Evolutionary conservation across 2,888 invertebrate species (phyloP), one percentile per base, ranked within the genome.

Genomic region (Caenorhabditis plicata): DNA sequence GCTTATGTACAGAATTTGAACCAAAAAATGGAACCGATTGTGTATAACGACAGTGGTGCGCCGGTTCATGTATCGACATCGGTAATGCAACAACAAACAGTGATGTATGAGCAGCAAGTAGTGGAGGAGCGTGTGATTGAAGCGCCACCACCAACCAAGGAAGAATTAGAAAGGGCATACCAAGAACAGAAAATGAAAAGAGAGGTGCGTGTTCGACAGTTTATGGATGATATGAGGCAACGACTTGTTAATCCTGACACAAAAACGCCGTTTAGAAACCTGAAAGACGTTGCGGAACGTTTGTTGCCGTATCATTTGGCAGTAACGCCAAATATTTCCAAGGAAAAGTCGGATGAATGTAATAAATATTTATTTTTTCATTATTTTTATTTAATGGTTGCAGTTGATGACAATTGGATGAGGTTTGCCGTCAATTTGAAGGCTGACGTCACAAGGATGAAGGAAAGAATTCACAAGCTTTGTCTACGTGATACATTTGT

Each of bases 231-330:
- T 9, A 53, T 53, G 19, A 11, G 31, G 8, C 26, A 47, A 4
- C 17, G 20, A 11, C n/a, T 64, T 2, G 45, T 50, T 9, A 17
- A 31, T 25, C 60, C 63, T 9, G 44, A 51, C 4, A 60, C 57
- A 17, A 33, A 53, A 4, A 29, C 58, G 15, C 56, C 60, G 15
- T 68, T 68, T 31, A 27, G 31, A 23, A 48, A 49, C 4, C 41
- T 46, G 19, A 8, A 27, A 17, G 68, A 68, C 32, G 46, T 65
- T n/a, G 38, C 63, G 13, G 26, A 48, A 15, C 26, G 68, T 20
- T 32, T 68, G 45, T 48, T 68, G 17, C 62, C 62, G 4, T 68
- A 27, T 39, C 64, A 64, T 42, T 41, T 48, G 29, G 35, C 45
- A 22, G 17, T 38, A 3, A 39, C 43, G 19, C 46, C 49, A 25